A percentile compares a stretch with the other conserved stretches of the same genome.
These are phyloP conservation scores for Oncorhynchus masou DNA, from an alignment of 2,113 vertebrate species.

Conservation along the genomic window DNA sequence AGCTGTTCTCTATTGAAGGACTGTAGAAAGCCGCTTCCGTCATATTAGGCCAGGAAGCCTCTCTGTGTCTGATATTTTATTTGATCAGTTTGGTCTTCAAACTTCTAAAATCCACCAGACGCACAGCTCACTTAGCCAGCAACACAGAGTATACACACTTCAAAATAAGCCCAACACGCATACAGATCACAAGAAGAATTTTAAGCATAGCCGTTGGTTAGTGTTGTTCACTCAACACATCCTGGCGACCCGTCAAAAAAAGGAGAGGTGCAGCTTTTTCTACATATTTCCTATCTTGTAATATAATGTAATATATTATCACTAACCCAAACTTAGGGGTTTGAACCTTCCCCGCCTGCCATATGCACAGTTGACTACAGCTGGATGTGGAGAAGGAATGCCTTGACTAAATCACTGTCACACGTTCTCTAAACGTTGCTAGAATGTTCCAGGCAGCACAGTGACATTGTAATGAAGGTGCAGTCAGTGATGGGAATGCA, in stretches of 20 bases:
- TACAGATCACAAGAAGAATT: background rate
- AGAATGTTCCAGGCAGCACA: background rate
- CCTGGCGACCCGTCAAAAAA: background rate
- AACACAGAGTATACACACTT: background rate
- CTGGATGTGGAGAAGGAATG: background rate
- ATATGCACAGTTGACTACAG: background rate
- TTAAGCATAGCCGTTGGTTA: background rate
- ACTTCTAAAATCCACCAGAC: background rate
- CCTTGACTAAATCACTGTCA: background rate
- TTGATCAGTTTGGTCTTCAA: background rate
- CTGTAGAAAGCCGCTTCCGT: background rate
- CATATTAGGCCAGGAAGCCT: background rate
- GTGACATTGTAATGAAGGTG: background rate
- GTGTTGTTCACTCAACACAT: background rate
- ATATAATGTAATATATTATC: background rate
- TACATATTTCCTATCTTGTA: conserved; percentile 10
- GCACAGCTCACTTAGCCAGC: background rate
- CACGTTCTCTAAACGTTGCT: background rate
- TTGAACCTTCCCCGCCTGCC: background rate
- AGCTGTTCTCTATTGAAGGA: background rate
- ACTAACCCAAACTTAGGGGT: background rate
- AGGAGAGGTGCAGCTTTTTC: background rate
- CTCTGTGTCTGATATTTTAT: background rate
- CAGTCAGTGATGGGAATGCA: background rate
- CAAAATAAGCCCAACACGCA: background rate